A percentile compares a stretch with the other conserved stretches of the same genome.
Conservation (phyloP, 2,113 vertebrate species). For the Dunckerocampus dactyliophorus region DNA sequence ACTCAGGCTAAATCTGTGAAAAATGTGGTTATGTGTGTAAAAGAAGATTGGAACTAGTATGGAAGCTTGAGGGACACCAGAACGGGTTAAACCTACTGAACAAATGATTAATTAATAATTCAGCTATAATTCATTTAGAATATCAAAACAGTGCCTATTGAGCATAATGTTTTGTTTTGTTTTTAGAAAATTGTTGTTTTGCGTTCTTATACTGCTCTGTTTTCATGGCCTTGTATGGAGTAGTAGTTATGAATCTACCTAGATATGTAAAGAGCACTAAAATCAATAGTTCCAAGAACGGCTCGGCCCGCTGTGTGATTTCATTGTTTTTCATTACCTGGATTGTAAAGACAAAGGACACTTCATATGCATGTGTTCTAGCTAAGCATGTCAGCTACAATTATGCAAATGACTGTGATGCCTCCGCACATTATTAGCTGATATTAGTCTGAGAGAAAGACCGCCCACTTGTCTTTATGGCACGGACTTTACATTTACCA, state of each 20-base stretch:
- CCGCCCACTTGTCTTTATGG: conserved; percentile 28
- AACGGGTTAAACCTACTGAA: too few relatives aligned
- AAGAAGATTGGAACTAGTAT: not conserved
- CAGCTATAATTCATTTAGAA: not conserved
- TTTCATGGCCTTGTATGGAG: too few relatives aligned
- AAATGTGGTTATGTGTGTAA: not conserved
- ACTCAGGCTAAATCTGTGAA: too few relatives aligned
- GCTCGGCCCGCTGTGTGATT: not conserved
- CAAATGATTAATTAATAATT: not conserved
- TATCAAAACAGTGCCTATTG: too few relatives aligned
- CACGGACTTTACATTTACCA: conserved; percentile 43
- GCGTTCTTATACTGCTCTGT: too few relatives aligned
- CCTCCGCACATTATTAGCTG: conserved; percentile 17
- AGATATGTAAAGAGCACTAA: too few relatives aligned
- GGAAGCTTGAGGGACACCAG: not conserved
- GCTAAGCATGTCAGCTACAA: conserved; percentile 2
- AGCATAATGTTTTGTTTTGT: too few relatives aligned
- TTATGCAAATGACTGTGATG: conserved; percentile 17
- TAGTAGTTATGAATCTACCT: too few relatives aligned
- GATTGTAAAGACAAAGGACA: not conserved
- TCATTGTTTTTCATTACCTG: conserved; percentile 1
- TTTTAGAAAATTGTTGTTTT: too few relatives aligned
- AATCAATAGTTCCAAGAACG: not conserved
- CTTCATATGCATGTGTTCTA: conserved; percentile 3
- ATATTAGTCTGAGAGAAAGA: conserved; percentile 10